Evolutionary conservation across 2,113 vertebrate species (phyloP).

Genomic region (Malurus alboscapulatus): DNA sequence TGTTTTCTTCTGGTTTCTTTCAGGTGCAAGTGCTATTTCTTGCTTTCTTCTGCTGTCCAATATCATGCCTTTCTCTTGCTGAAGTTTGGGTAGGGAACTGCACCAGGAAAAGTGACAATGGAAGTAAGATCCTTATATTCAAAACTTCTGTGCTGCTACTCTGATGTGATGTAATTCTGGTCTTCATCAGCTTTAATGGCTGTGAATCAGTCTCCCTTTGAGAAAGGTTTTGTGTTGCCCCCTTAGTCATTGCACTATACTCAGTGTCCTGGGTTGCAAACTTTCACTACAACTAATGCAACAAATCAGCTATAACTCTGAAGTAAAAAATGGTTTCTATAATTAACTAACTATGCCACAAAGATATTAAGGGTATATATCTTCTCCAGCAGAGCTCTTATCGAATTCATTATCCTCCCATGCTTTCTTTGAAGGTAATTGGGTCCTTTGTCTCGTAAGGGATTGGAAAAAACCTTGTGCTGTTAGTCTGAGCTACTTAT

Average conservation of each 20-base stretch:
- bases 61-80: conserved; percentile 59
- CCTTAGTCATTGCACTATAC: background rate
- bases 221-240: background rate
- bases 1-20: conserved; percentile 71
- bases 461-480: background rate
- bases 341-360: background rate
- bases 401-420: background rate
- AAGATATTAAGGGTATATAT: background rate
- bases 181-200: background rate
- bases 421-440: background rate
- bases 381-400: background rate
- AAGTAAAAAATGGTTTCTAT: background rate
- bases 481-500: background rate
- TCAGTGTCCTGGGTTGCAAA: background rate
- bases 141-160: conserved; percentile 1
- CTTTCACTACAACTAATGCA: background rate
- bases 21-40: conserved; percentile 66
- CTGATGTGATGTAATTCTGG: background rate
- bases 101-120: conserved; percentile 25
- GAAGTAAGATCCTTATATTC: conserved; percentile 59
- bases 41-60: conserved; percentile 60
- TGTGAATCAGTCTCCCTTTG: background rate
- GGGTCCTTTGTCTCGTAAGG: background rate
- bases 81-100: conserved; percentile 56
- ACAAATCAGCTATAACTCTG: background rate